Percentiles rank a stretch among this genome's conserved stretches.
Evolutionary conservation across 92 coral and sea anemone genomes (phyloP).

Genomic region (Phenganax subtilis): DNA sequence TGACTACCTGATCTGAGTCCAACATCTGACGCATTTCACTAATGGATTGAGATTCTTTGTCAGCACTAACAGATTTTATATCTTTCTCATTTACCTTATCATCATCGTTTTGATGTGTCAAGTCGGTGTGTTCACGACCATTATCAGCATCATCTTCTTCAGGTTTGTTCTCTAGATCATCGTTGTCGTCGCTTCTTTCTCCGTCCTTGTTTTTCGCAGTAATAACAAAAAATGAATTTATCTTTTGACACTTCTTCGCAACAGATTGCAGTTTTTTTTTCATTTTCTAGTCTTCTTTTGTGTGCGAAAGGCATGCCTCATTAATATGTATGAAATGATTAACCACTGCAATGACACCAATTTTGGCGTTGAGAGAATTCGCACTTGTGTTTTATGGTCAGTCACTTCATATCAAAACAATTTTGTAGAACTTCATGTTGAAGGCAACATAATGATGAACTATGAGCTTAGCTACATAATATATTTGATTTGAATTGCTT

Average conservation of each 20-base stretch:
- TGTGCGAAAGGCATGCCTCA: slow-evolving; percentile 20
- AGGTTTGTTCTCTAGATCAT: background rate
- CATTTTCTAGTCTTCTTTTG: slow-evolving; percentile 12
- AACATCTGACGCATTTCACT: background rate
- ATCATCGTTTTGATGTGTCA: background rate
- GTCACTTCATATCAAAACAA: too few species aligned
- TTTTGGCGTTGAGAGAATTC: too few species aligned
- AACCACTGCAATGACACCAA: too few species aligned
- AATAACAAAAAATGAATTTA: slow-evolving; percentile 20
- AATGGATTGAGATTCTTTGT: slow-evolving; percentile 9
- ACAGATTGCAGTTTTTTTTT: slow-evolving; percentile 21
- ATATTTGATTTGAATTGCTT: too few species aligned
- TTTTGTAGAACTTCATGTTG: too few species aligned
- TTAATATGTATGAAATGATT: background rate
- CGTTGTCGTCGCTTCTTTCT: slow-evolving; percentile 10
- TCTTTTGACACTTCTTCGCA: slow-evolving; percentile 27
- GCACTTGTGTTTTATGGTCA: too few species aligned
- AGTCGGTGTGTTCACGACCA: slow-evolving; percentile 13
- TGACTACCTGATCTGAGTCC: slow-evolving; percentile 1
- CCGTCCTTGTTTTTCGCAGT: slow-evolving; percentile 20
- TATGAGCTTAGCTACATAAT: too few species aligned
- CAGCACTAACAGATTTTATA: background rate
- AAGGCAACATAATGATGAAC: background rate
- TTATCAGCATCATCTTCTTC: background rate
- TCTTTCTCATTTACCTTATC: slow-evolving; percentile 6